Conservation (phyloP, 2,113 vertebrate species). For the Meriones unguiculatus region DNA sequence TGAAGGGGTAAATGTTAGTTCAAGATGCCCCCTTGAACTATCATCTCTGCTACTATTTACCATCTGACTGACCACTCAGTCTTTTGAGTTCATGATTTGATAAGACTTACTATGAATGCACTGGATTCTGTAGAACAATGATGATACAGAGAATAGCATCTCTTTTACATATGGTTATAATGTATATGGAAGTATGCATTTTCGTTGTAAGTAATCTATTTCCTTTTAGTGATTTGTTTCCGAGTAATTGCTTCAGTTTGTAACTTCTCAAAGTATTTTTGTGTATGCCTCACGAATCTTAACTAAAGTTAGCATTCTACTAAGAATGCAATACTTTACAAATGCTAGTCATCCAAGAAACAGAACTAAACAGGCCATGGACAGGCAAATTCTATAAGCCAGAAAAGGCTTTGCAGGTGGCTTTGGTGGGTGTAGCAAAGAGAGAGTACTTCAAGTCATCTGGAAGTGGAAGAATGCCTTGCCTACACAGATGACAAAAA, state of each 20-base stretch:
- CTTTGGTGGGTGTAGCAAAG: background rate
- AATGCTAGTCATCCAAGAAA: background rate
- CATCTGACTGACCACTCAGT: background rate
- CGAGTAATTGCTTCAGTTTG: background rate
- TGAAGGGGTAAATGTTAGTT: fast-evolving
- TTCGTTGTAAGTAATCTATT: constrained; percentile 22
- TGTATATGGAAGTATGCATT: background rate
- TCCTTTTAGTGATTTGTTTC: background rate
- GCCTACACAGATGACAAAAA: background rate
- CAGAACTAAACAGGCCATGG: background rate
- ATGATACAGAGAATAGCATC: fast-evolving
- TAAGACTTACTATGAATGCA: background rate
- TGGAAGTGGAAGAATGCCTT: background rate
- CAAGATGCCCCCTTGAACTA: fast-evolving
- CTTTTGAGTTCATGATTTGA: background rate
- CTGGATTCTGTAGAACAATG: background rate
- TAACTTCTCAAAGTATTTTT: constrained; percentile 19
- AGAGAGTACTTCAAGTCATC: background rate
- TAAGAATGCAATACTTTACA: background rate
- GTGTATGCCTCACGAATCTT: background rate
- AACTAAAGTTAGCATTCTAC: background rate
- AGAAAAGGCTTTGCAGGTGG: background rate
- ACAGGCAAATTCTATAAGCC: fast-evolving
- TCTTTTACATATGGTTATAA: background rate
- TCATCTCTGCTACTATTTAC: background rate